Conservation (phyloP, 2,797 vertebrate species). For the Anguilla marmorata region DNA sequence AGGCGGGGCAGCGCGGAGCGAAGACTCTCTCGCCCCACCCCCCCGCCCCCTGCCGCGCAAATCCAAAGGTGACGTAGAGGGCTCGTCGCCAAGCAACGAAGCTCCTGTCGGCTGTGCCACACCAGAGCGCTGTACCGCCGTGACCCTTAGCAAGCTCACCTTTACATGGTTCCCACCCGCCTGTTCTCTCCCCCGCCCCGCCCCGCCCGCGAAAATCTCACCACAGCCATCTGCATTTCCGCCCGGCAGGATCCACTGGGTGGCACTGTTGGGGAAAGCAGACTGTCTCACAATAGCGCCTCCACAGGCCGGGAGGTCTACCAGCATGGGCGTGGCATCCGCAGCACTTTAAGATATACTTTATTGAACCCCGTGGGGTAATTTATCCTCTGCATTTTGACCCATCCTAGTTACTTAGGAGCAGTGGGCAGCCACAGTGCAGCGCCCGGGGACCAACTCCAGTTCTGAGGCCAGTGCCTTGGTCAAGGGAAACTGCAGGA, state of each 20-base stretch:
- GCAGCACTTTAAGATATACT: constrained; percentile 50
- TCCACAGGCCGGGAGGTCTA: constrained; percentile 82
- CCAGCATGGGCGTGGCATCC: constrained; percentile 69
- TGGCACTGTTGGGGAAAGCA: constrained; percentile 47
- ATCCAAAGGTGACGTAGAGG: constrained; percentile 48
- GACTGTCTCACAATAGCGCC: constrained; percentile 59
- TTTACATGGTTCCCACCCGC: constrained; percentile 47
- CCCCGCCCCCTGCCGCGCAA: constrained; percentile 63
- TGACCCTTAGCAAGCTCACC: constrained; percentile 50
- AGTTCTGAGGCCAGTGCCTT: too few species aligned
- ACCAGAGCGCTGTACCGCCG: constrained; percentile 43
- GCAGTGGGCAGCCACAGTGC: too few species aligned
- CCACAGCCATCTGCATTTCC: constrained; percentile 31
- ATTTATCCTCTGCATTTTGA: too few species aligned
- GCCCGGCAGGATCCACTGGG: constrained; percentile 52
- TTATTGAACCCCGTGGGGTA: too few species aligned
- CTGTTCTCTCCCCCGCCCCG: constrained; percentile 48
- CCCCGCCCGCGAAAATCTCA: constrained; percentile 52
- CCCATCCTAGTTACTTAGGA: too few species aligned
- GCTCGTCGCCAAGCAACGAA: not conserved
- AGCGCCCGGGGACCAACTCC: too few species aligned
- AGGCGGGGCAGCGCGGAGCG: constrained; percentile 43
- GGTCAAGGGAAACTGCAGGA: too few species aligned
- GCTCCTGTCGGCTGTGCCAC: constrained; percentile 48
- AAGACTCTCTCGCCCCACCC: constrained; percentile 72